These are phyloP conservation scores for Ptychoptera contaminata DNA, from an alignment of 2,888 invertebrate species.

Conservation along the genomic window DNA sequence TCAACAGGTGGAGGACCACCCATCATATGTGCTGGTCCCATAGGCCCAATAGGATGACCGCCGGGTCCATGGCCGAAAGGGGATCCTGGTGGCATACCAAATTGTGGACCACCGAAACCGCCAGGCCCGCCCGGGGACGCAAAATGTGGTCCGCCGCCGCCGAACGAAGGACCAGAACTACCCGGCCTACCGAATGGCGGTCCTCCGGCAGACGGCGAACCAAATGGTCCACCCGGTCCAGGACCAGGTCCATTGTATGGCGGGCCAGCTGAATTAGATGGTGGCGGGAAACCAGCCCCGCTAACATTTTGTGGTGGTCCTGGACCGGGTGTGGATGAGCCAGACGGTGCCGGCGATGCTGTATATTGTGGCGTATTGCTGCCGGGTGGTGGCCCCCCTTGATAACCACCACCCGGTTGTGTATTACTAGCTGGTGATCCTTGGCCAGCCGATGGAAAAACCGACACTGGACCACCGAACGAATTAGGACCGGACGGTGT, in stretches of 20 bases:
- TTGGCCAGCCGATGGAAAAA: slow-evolving; percentile 54
- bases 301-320: slow-evolving; percentile 42
- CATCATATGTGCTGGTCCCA: slow-evolving; percentile 40
- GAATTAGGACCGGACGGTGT: slow-evolving; percentile 34
- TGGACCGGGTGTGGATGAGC: slow-evolving; percentile 67
- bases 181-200: slow-evolving; percentile 47
- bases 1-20: slow-evolving; percentile 64
- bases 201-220: slow-evolving; percentile 48
- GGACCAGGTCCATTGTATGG: slow-evolving; percentile 51
- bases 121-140: slow-evolving; percentile 37
- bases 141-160: slow-evolving; percentile 27
- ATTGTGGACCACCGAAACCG: slow-evolving; percentile 47
- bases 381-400: slow-evolving; percentile 56
- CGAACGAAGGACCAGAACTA: slow-evolving; percentile 55
- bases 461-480: slow-evolving; percentile 35
- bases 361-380: slow-evolving; percentile 71
- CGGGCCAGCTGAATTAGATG: slow-evolving; percentile 35
- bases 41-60: slow-evolving; percentile 34
- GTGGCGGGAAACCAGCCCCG: slow-evolving; percentile 36
- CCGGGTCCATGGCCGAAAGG: slow-evolving; percentile 54
- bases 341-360: slow-evolving; percentile 72
- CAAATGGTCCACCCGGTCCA: slow-evolving; percentile 44
- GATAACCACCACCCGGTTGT: slow-evolving; percentile 37
- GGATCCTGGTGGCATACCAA: slow-evolving; percentile 54
- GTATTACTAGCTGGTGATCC: slow-evolving; percentile 61